Percentiles rank a stretch among this genome's conserved stretches.
Evolutionary conservation across 2,888 invertebrate genomes (phyloP).

Genomic region (Malachius bipustulatus): DNA sequence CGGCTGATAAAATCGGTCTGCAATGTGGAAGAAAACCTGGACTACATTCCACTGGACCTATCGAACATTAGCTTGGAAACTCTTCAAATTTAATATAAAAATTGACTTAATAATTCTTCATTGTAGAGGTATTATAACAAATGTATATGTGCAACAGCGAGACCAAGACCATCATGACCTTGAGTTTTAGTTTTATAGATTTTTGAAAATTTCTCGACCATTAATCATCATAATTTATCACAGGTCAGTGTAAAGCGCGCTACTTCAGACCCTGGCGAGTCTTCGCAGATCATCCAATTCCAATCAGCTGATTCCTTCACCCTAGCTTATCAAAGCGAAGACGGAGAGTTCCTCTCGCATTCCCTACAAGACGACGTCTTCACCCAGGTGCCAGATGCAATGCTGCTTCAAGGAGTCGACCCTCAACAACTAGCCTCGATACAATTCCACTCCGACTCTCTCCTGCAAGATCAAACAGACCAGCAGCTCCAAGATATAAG

Average conservation of each 20-base stretch:
- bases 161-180: too few relatives aligned
- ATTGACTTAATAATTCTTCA: too few relatives aligned
- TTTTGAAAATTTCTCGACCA: too few relatives aligned
- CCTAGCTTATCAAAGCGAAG: slow-evolving; percentile 49
- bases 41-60: too few relatives aligned
- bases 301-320: slow-evolving; percentile 51
- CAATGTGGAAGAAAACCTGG: too few relatives aligned
- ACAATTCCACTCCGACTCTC: slow-evolving; percentile 36
- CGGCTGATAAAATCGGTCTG: too few relatives aligned
- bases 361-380: slow-evolving; percentile 67
- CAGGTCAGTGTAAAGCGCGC: slow-evolving; percentile 64
- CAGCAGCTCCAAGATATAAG: slow-evolving; percentile 53
- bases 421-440: slow-evolving; percentile 44
- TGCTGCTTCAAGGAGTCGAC: slow-evolving; percentile 54
- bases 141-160: too few relatives aligned
- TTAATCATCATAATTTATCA: too few relatives aligned
- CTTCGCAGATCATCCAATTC: slow-evolving; percentile 46
- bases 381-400: slow-evolving; percentile 57
- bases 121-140: too few relatives aligned
- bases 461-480: slow-evolving; percentile 50
- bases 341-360: slow-evolving; percentile 49
- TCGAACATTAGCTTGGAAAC: too few relatives aligned
- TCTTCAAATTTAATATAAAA: too few relatives aligned
- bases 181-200: too few relatives aligned
- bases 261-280: slow-evolving; percentile 56